Conservation (phyloP, 1,140 invertebrate genomes). For the Pseudobourletiella spinata region DNA sequence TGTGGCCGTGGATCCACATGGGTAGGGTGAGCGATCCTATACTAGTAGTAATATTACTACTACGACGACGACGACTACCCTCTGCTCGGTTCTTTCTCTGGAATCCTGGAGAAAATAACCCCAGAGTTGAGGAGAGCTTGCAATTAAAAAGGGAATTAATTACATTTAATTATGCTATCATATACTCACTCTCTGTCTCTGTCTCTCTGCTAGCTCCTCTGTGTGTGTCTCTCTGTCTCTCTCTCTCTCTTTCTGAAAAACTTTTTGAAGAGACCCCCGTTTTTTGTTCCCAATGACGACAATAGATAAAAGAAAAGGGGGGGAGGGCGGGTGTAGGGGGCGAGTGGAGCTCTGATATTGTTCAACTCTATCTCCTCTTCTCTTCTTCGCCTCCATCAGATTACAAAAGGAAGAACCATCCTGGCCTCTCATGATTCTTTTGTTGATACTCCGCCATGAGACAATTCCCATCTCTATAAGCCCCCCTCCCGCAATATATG, state of each 20-base stretch:
- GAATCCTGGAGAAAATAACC: constrained; percentile 27
- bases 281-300: constrained; percentile 11
- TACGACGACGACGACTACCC: too few relatives aligned
- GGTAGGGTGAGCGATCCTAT: too few relatives aligned
- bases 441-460: background rate
- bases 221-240: constrained; percentile 3
- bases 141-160: constrained; percentile 37
- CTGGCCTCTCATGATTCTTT: constrained; percentile 1
- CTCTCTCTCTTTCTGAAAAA: constrained; percentile 12
- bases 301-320: constrained; percentile 17
- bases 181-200: constrained; percentile 22
- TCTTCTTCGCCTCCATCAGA: constrained; percentile 24
- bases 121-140: constrained; percentile 22
- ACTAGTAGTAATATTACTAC: too few relatives aligned
- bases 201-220: constrained; percentile 3
- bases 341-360: constrained; percentile 2
- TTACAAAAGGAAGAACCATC: constrained; percentile 19
- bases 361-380: background rate
- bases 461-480: background rate
- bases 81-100: too few relatives aligned
- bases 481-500: background rate
- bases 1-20: too few relatives aligned
- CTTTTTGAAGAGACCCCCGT: background rate
- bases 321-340: too few relatives aligned
- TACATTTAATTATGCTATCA: constrained; percentile 36